These are phyloP conservation scores for Sebastolobus altivelis DNA, from an alignment of 2,797 vertebrate genomes.

Conservation along the genomic window DNA sequence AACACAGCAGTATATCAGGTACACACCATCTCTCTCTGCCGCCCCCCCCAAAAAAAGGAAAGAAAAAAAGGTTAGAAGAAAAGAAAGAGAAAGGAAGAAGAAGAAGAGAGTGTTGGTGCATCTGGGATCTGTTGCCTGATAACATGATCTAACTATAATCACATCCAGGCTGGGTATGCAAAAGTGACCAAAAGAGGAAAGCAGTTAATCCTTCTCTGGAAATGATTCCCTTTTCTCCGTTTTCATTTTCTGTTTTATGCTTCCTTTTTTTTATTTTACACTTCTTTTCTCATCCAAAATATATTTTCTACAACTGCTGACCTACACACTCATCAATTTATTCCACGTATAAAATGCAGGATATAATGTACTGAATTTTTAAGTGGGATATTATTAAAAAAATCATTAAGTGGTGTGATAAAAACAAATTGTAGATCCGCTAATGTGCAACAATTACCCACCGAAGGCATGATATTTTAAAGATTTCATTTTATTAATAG, in stretches of 20 bases:
- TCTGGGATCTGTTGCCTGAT: conserved; percentile 73
- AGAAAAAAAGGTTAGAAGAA: conserved; percentile 23
- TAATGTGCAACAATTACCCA: conserved; percentile 75
- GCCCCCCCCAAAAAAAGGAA: background rate
- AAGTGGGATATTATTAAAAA: conserved; percentile 73
- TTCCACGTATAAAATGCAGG: conserved; percentile 54
- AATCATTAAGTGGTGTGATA: conserved; percentile 69
- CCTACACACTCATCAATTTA: conserved; percentile 57
- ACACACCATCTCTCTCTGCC: conserved; percentile 70
- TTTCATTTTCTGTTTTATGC: conserved; percentile 34
- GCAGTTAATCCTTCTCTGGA: conserved; percentile 55
- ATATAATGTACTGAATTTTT: conserved; percentile 67
- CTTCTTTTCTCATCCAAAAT: conserved; percentile 38
- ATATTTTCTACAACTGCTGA: conserved; percentile 48
- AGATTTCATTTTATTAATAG: conserved; percentile 74
- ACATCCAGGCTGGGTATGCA: conserved; percentile 64
- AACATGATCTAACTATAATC: conserved; percentile 70
- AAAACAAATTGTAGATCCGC: conserved; percentile 68
- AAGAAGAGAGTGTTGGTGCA: conserved; percentile 36
- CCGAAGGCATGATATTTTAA: conserved; percentile 64
- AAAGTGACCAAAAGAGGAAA: conserved; percentile 69
- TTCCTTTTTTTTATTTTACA: conserved; percentile 21
- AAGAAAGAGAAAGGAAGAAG: conserved; percentile 28
- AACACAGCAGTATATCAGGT: conserved; percentile 83
- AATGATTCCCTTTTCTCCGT: conserved; percentile 38